Evolutionary conservation across 2,797 vertebrate species (phyloP).

Genomic region (Siniperca scherzeri): DNA sequence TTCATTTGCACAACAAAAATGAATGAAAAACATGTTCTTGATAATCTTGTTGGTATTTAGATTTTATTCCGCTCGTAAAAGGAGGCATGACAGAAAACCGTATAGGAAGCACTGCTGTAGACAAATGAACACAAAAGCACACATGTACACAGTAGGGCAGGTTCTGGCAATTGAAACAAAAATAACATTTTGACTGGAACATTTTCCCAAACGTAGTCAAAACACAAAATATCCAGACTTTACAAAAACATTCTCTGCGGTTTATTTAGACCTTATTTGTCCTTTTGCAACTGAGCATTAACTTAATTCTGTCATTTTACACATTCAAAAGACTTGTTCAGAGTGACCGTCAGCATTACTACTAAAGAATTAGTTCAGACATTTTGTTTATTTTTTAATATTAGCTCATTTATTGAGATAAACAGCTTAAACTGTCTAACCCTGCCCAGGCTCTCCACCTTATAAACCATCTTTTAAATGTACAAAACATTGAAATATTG

Average conservation of each 20-base stretch:
- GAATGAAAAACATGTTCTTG: neutral
- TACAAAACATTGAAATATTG: slow-evolving; percentile 46
- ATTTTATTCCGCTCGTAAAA: neutral
- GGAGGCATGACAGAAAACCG: neutral
- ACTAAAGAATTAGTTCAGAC: slow-evolving; percentile 11
- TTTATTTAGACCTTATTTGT: slow-evolving; percentile 20
- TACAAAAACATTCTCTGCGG: slow-evolving; percentile 45
- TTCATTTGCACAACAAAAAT: neutral
- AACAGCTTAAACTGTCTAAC: slow-evolving; percentile 41
- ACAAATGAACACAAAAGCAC: slow-evolving; percentile 19
- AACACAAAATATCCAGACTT: slow-evolving; percentile 47
- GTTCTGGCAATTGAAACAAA: slow-evolving; percentile 32
- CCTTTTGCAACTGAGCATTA: neutral
- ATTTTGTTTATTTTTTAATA: slow-evolving; percentile 18
- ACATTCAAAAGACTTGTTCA: slow-evolving; percentile 20
- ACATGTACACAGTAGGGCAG: neutral
- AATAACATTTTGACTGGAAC: slow-evolving; percentile 57
- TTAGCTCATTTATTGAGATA: slow-evolving; percentile 36
- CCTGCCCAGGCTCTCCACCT: slow-evolving; percentile 48
- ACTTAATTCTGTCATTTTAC: slow-evolving; percentile 6
- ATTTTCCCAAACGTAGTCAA: slow-evolving; percentile 25
- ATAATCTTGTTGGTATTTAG: neutral
- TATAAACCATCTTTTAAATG: slow-evolving; percentile 41
- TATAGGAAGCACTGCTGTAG: neutral
- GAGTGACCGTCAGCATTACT: neutral